Base-by-base conservation (phyloP, 2,797 vertebrate genomes). In the Manis javanica region DNA sequence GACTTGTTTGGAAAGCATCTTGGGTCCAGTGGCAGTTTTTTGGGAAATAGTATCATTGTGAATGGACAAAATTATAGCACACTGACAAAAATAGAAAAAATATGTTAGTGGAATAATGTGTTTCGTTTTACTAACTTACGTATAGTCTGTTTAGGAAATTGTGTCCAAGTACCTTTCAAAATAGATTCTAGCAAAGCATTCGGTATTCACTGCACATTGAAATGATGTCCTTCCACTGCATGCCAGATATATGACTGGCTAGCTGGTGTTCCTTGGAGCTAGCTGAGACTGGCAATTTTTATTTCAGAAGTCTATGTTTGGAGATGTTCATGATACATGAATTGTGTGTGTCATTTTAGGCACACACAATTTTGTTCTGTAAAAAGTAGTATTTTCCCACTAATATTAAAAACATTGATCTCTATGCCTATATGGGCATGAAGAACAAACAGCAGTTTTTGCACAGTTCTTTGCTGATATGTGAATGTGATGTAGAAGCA, bases 121-220 rank as follows among this genome's bases (percentile, higher is more conserved):
- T 97, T 94, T 96, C 75, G 34, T 95, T 98, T 98, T 97, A 98
- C 95, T 96, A 21, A 55, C 51, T 97, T 96, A 75, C 79, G 64
- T 93, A 74, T 69, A 68, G 72, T 91, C 87, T 96, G 24, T 97
- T 95, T 95, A 97, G 95, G 66, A 98, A 98, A 97, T 96, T 96
- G 83, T 97, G 87, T 98, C 81, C 97, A 97, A 98, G 98, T 98
- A 98, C 98, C 95, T 98, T 98, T 97, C 95, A 97, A 97, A 98
- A 97, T 97, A 96, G 42, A 84, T 97, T 98, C 77, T 93, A 91
- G 98, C 97, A 95, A 97, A 97, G 81, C 26, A 63, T 96, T 95
- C 89, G 86, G 71, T 95, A 97, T 96, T 88, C 95, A 98, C 74
- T 97, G 77, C 97, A 98, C 92, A 96, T 97, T 98, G 96, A 98